phyloP scores from a whole-genome alignment of 2,797 vertebrate species.

The Pantherophis vulpinus region DNA sequence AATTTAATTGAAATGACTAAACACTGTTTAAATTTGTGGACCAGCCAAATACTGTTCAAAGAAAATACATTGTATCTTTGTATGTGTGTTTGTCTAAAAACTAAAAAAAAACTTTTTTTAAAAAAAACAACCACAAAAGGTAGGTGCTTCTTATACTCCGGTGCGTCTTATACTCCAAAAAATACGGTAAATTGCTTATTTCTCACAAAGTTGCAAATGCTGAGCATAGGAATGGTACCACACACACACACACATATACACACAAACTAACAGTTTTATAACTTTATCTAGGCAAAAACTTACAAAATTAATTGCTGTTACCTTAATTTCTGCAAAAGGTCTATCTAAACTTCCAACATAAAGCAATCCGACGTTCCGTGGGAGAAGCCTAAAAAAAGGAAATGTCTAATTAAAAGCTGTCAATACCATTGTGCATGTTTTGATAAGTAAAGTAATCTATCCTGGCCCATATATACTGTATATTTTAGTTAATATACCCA shows the following conservation, averaged over 20 bases:
- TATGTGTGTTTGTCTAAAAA: too few species aligned
- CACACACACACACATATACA: neutral
- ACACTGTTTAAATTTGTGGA: too few species aligned
- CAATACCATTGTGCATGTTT: neutral
- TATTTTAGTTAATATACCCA: neutral
- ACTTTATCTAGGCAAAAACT: neutral
- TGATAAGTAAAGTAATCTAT: conserved; percentile 9
- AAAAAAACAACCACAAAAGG: too few species aligned
- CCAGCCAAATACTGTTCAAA: too few species aligned
- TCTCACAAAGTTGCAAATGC: neutral
- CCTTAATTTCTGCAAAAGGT: conserved; percentile 97
- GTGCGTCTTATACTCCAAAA: too few species aligned
- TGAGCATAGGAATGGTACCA: neutral
- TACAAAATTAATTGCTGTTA: conserved; percentile 68
- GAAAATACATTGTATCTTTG: too few species aligned
- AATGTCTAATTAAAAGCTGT: conserved; percentile 54
- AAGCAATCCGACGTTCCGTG: conserved; percentile 91
- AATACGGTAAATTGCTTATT: neutral
- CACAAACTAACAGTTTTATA: neutral
- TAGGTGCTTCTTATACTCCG: too few species aligned
- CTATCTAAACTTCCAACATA: conserved; percentile 94
- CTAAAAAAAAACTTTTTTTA: too few species aligned
- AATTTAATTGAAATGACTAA: too few species aligned
- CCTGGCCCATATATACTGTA: neutral
- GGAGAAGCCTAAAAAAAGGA: conserved; percentile 80